phyloP scores from a whole-genome alignment of 2,797 vertebrate genomes.

The Tadarida brasiliensis region DNA sequence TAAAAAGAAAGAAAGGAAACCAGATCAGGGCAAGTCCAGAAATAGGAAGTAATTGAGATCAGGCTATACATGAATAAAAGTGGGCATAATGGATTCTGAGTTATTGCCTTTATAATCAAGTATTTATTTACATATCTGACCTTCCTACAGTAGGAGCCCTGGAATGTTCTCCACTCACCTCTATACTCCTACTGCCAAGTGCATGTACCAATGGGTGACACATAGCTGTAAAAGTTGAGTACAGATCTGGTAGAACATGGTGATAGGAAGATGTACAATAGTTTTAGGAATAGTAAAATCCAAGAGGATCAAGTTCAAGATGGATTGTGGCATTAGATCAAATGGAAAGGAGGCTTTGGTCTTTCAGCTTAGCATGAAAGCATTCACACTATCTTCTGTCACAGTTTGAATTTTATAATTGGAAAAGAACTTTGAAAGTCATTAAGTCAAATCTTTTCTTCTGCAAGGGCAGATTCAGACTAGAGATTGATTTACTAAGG shows the following conservation, averaged over 20 bases:
- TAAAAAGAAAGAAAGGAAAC: not conserved
- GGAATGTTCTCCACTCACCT: not conserved
- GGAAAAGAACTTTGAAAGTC: not conserved
- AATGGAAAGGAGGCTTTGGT: not conserved
- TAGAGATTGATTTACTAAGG: not conserved
- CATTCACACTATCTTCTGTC: not conserved
- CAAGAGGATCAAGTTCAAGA: conserved; percentile 37
- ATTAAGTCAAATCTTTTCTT: not conserved
- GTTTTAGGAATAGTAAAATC: conserved; percentile 26
- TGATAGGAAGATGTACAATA: not conserved
- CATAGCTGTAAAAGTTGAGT: not conserved
- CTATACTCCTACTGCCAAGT: not conserved
- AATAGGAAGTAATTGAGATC: not conserved
- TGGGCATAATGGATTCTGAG: not conserved
- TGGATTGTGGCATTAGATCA: not conserved
- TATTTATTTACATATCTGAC: not conserved
- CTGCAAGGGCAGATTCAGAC: not conserved
- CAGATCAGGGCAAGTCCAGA: not conserved
- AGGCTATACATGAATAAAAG: not conserved
- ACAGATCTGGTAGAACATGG: not conserved
- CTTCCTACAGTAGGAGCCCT: conserved; percentile 7
- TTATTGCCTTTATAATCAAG: not conserved
- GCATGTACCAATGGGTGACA: not conserved
- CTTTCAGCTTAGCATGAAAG: conserved; percentile 27
- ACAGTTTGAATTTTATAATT: not conserved